Base-by-base conservation (phyloP, 2,113 vertebrate genomes). In the Leucopsar rothschildi region DNA sequence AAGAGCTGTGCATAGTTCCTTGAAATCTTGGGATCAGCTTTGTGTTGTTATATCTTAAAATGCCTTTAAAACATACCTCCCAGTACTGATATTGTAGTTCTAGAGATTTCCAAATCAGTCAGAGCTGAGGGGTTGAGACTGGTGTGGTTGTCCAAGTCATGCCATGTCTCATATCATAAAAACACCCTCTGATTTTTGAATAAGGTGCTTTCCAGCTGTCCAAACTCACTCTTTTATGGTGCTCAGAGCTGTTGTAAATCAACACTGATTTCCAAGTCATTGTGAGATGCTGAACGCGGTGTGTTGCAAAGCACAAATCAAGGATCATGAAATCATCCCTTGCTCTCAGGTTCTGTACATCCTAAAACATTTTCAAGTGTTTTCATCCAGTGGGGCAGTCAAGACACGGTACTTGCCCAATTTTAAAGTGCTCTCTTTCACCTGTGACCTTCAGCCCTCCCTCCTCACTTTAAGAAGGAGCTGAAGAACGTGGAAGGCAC, bases 361-460 rank as follows among this genome's bases (percentile, higher is more conserved):
- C 52, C 31, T 33, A 57, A 56, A 61, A 2, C 9, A 28, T 10
- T 53, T 29, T 22, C 4, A 42, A 63, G 42, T 9, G 4, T 29
- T 87, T 79, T 47, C 55, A 66, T 8, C 22, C 78, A 40, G 12
- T 31, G 63, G 35, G 88, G 29, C 25, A 23, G 39, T 7, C 35
- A 45, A 37, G 75, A 5, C 22, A 3, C 0, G 3, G 2, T 19
- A 8, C 39, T 82, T 40, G 25, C 61, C 61, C 18, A 2, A 0
- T 95, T 82, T 86, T 90, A 86, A 95, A 92, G 50, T 11, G 6
- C 23, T 81, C 7, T 96, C 69, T 96, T 89, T 71, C 82, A 87
- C 82, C 73, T 96, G 63, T 96, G 95, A 70, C 20, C 80, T 83
- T 42, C 90, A 98, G 97, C 93, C 45, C 77, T 97, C 69, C 97